Conservation (phyloP, 1,140 invertebrate species). For the Lepidostoma basale region DNA sequence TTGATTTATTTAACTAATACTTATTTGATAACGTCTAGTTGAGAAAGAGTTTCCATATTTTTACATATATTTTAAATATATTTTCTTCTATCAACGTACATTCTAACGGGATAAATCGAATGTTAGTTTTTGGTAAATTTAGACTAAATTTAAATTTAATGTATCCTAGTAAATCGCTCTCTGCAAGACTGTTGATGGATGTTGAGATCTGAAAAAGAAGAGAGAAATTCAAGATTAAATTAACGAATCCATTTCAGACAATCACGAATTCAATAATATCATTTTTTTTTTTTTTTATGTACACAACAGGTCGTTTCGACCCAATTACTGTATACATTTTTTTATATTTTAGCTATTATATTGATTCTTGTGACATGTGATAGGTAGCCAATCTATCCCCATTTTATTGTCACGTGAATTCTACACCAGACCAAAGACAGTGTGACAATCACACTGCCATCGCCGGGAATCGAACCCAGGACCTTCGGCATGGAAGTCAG, state of each 20-base stretch:
- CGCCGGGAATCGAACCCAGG: too few relatives aligned
- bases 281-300: not conserved
- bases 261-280: not conserved
- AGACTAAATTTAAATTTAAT: not conserved
- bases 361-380: not conserved
- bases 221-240: not conserved
- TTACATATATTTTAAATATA: not conserved
- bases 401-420: not conserved
- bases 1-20: not conserved
- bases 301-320: not conserved
- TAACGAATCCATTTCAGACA: not conserved
- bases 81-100: too few relatives aligned
- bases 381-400: not conserved
- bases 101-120: too few relatives aligned
- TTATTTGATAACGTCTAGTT: not conserved
- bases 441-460: too few relatives aligned
- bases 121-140: not conserved
- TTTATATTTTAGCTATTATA: not conserved
- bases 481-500: too few relatives aligned
- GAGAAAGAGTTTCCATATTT: not conserved
- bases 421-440: too few relatives aligned
- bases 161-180: not conserved
- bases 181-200: not conserved
- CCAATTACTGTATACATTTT: not conserved
- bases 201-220: not conserved